These are phyloP conservation scores for Ectemnius lituratus DNA, from an alignment of 2,888 invertebrate species.

Conservation along the genomic window DNA sequence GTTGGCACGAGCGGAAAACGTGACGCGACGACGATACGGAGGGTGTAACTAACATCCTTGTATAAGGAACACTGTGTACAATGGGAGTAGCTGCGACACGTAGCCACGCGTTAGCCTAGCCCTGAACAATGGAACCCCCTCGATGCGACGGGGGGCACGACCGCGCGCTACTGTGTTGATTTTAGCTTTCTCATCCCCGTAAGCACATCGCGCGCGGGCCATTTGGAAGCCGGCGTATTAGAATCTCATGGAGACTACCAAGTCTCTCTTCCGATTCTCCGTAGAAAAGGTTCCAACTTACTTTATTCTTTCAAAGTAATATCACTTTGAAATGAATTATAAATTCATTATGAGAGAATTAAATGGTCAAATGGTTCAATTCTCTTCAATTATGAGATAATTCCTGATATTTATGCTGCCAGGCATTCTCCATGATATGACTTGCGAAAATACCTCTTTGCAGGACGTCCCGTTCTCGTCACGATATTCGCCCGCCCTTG, in stretches of 20 bases:
- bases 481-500: conserved; percentile 12
- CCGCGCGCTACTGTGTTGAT: conserved; percentile 29
- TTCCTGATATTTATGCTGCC: too few relatives aligned
- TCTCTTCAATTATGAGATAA: too few relatives aligned
- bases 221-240: neutral
- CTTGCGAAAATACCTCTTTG: too few relatives aligned
- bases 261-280: neutral
- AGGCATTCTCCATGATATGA: too few relatives aligned
- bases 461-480: neutral
- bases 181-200: conserved; percentile 28
- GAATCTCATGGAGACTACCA: neutral
- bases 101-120: conserved; percentile 61
- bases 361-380: too few relatives aligned
- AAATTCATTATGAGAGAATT: too few relatives aligned
- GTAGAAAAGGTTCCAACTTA: neutral
- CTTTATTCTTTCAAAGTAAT: too few relatives aligned
- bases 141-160: neutral
- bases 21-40: conserved; percentile 42
- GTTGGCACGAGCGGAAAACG: conserved; percentile 54
- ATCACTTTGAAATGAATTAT: too few relatives aligned
- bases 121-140: conserved; percentile 28
- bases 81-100: conserved; percentile 64
- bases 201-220: conserved; percentile 7
- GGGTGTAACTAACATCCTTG: conserved; percentile 39
- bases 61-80: conserved; percentile 29